Evolutionary conservation across 2,888 invertebrate genomes (phyloP).

Genomic region (Ennomos fuscantarius): DNA sequence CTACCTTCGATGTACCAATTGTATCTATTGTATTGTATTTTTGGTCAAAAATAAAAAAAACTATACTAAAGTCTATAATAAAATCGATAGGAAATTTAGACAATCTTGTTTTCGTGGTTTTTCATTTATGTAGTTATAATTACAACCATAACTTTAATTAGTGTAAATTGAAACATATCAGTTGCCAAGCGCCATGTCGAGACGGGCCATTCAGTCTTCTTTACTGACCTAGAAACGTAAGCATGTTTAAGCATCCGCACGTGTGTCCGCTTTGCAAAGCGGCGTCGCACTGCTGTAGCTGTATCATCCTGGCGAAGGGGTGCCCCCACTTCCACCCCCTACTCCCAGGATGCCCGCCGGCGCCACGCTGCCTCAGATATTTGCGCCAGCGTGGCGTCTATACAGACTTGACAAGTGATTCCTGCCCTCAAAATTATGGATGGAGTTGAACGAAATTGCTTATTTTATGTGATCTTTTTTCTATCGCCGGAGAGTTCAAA

Average conservation of each 20-base stretch:
- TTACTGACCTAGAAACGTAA: constrained; percentile 35
- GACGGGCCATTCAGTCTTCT: constrained; percentile 25
- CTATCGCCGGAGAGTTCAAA: too few species aligned
- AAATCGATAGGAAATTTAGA: too few species aligned
- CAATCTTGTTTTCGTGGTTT: too few species aligned
- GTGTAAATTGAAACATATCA: constrained; percentile 1
- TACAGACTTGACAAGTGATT: constrained; percentile 18
- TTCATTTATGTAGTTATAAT: too few species aligned
- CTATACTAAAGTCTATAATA: too few species aligned
- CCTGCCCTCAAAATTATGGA: constrained; percentile 7
- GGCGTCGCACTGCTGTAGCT: constrained; percentile 72
- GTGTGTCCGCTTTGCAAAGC: constrained; percentile 48
- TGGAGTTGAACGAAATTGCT: too few species aligned
- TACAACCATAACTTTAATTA: too few species aligned
- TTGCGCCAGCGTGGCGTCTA: constrained; percentile 31
- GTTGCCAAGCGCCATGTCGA: constrained; percentile 12
- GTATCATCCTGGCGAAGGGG: constrained; percentile 51
- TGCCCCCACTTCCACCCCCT: constrained; percentile 10
- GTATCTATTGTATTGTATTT: too few species aligned
- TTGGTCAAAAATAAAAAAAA: too few species aligned
- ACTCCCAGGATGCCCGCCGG: constrained; percentile 28
- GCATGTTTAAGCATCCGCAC: constrained; percentile 44
- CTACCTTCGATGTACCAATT: too few species aligned
- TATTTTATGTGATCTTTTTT: too few species aligned
- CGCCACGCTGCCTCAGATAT: constrained; percentile 48